Base-by-base conservation (phyloP, 2,888 invertebrate genomes). In the Pomacea canaliculata region DNA sequence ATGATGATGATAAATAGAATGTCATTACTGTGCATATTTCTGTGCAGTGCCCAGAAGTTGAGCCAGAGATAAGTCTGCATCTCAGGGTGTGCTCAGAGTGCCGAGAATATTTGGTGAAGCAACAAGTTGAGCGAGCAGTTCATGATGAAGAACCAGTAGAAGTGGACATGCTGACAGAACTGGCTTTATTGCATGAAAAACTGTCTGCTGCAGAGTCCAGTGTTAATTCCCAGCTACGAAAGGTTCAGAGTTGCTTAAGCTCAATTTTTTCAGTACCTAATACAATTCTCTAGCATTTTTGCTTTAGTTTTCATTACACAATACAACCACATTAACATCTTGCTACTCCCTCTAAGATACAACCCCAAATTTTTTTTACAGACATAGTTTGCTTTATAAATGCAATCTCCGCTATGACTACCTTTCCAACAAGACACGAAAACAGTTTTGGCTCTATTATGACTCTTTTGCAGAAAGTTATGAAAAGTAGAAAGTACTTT, bases 51-150 rank as follows among this genome's bases (percentile, higher is more conserved):
- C 88, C 87, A 10, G 83, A 83, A 13, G 83, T 83, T n/a, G 86
- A 88, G 59, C 88, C 88, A n/a, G 85, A 87, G 70, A 78, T 87
- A n/a, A 84, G 86, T 65, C 60, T 86, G 63, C 81, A 84, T 72
- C 78, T 88, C 19, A 81, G 85, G 68, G 83, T 85, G 10, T 88
- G 88, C 80, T 62, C 70, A 0, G 19, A n/a, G 0, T 88, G 88
- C 71, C 78, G 81, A 37, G 82, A 81, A 49, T 81, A 78, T 62
- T 60, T 87, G 70, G 81, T 81, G 9, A 71, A 81, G 10, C 78
- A 66, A 16, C 87, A 87, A 77, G 79, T 80, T 8, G 79, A 82
- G 72, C 70, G 65, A 46, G 69, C 67, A 48, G 69, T 71, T 10
- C 83, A 70, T 63, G 77, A 78, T 10, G 78, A 81, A 56, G 79